These are phyloP conservation scores for Zygothrica quintamaculata DNA, from an alignment of 2,888 invertebrate species.

Conservation along the genomic window DNA sequence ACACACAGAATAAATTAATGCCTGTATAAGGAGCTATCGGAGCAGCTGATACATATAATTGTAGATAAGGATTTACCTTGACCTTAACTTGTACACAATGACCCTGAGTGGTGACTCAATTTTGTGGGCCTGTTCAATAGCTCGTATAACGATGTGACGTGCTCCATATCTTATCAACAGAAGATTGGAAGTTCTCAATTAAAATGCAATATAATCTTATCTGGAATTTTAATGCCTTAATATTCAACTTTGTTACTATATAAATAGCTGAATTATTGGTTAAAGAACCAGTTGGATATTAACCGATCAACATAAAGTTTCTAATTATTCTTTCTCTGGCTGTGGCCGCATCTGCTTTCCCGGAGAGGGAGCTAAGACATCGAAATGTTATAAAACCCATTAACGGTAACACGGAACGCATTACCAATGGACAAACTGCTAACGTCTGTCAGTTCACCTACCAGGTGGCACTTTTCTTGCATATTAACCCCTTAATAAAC, in stretches of 20 bases:
- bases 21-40: conserved; percentile 18
- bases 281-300: conserved; percentile 54
- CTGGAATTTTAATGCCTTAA: neutral
- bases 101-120: neutral
- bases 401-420: conserved; percentile 54
- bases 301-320: conserved; percentile 71
- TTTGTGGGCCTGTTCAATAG: too few species aligned
- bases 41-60: neutral
- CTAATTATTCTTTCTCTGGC: conserved; percentile 70
- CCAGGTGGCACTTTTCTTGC: conserved; percentile 67
- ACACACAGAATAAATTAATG: too few species aligned
- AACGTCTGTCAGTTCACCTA: conserved; percentile 65
- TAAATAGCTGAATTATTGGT: conserved; percentile 19
- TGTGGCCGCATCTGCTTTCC: conserved; percentile 65
- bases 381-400: conserved; percentile 62
- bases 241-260: conserved; percentile 49
- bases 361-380: conserved; percentile 46
- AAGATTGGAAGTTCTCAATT: neutral
- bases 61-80: conserved; percentile 27
- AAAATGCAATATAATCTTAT: conserved; percentile 32
- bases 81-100: conserved; percentile 13
- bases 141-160: conserved; percentile 26
- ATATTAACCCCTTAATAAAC: conserved; percentile 24
- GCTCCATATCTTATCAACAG: conserved; percentile 57
- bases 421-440: conserved; percentile 58